phyloP scores from a whole-genome alignment of 2,113 vertebrate genomes.

The Trematomus loennbergii region DNA sequence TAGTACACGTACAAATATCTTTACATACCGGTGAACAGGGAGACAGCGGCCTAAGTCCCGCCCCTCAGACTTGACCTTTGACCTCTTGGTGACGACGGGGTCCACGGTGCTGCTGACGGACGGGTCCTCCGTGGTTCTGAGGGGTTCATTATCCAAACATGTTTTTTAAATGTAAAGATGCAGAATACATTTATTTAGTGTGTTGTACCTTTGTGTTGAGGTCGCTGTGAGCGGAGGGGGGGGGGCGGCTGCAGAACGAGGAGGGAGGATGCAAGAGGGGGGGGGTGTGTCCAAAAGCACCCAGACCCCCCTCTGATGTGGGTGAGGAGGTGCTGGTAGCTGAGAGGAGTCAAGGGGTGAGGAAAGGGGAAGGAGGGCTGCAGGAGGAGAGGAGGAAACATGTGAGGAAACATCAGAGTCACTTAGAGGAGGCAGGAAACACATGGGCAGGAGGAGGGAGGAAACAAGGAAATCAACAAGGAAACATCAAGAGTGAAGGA shows the following conservation, averaged over 20 bases:
- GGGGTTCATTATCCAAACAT: neutral
- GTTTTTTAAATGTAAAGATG: too few species aligned
- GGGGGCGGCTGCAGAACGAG: constrained; percentile 86
- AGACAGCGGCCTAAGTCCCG: constrained; percentile 70
- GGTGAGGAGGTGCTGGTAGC: constrained; percentile 93
- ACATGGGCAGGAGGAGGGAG: too few species aligned
- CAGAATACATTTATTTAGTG: too few species aligned
- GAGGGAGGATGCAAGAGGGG: constrained; percentile 92
- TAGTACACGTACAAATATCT: too few species aligned
- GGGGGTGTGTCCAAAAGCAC: constrained; percentile 93
- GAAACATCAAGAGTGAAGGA: too few species aligned
- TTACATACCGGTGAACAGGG: constrained; percentile 74
- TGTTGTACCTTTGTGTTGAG: constrained; percentile 61
- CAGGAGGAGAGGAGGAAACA: neutral
- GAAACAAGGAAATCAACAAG: too few species aligned
- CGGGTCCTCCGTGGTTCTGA: constrained; percentile 89
- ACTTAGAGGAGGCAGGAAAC: too few species aligned
- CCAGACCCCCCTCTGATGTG: constrained; percentile 85
- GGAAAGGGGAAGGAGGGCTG: constrained; percentile 94
- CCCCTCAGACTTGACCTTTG: constrained; percentile 92
- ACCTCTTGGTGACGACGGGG: constrained; percentile 90
- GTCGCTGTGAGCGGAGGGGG: constrained; percentile 82
- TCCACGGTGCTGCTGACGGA: constrained; percentile 93
- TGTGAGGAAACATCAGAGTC: neutral
- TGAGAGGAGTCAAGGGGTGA: constrained; percentile 90